These are phyloP conservation scores for Porites lutea DNA, from an alignment of 64 coral and sea anemone species.

Conservation along the genomic window DNA sequence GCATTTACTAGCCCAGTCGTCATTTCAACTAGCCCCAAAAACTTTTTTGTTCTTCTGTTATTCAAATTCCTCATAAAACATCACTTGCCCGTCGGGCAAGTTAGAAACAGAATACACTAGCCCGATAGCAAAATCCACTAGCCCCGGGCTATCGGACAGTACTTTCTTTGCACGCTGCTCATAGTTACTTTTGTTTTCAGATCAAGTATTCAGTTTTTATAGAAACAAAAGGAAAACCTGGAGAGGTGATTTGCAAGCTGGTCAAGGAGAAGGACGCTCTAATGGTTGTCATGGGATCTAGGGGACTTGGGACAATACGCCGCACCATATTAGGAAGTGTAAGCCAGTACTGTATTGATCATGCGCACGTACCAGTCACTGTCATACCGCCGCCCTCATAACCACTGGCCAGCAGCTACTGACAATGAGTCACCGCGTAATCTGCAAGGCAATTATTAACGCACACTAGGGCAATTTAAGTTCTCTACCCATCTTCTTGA, in stretches of 20 bases:
- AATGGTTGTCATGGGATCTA: constrained; percentile 55
- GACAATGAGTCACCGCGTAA: background rate
- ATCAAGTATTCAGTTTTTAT: constrained; percentile 54
- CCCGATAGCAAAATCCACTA: too few relatives aligned
- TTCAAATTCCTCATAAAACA: too few relatives aligned
- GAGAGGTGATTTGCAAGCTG: constrained; percentile 50
- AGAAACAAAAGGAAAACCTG: constrained; percentile 52
- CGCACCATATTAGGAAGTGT: constrained; percentile 73
- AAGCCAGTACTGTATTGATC: constrained; percentile 58
- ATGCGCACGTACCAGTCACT: constrained; percentile 55
- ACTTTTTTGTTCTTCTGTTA: too few relatives aligned
- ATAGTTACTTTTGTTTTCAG: background rate
- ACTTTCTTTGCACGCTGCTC: too few relatives aligned
- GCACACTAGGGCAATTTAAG: too few relatives aligned
- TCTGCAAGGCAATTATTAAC: too few relatives aligned
- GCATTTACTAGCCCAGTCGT: too few relatives aligned
- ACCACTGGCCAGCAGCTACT: background rate
- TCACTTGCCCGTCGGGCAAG: too few relatives aligned
- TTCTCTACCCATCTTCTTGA: too few relatives aligned
- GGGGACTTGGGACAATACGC: constrained; percentile 62
- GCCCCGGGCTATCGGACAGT: too few relatives aligned
- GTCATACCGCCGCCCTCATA: constrained; percentile 39
- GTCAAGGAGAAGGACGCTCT: constrained; percentile 51
- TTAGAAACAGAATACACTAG: too few relatives aligned
- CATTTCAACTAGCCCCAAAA: too few relatives aligned